Conservation (phyloP, 1,140 invertebrate species). For the Uloborus diversus region DNA sequence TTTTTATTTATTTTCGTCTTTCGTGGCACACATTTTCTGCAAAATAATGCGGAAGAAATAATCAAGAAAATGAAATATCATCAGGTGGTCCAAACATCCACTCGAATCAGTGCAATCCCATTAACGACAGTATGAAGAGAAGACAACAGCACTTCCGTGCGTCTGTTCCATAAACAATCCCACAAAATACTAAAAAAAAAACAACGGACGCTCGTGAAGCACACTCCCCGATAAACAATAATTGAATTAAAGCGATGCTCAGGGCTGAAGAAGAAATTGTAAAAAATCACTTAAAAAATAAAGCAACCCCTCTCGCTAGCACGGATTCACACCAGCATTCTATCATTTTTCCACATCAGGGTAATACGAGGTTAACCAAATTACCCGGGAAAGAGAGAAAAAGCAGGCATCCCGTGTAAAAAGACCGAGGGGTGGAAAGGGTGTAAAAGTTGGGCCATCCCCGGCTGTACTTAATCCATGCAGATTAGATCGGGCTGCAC, state of each 20-base stretch:
- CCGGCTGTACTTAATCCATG: conserved; percentile 26
- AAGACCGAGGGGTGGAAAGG: conserved; percentile 5
- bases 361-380: conserved; percentile 37
- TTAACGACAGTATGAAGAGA: too few relatives aligned
- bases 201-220: background rate
- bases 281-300: conserved; percentile 5
- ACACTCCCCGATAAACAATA: background rate
- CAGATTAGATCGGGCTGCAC: conserved; percentile 40
- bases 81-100: too few relatives aligned
- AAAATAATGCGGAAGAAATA: too few relatives aligned
- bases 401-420: conserved; percentile 15
- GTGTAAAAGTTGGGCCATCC: background rate
- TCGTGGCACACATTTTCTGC: too few relatives aligned
- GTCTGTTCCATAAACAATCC: background rate
- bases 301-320: background rate
- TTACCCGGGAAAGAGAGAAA: conserved; percentile 40
- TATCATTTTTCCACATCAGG: conserved; percentile 28
- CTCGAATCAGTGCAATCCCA: too few relatives aligned
- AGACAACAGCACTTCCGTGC: background rate
- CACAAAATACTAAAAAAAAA: conserved; percentile 9
- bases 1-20: too few relatives aligned
- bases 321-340: background rate
- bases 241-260: conserved; percentile 33
- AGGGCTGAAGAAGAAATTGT: background rate
- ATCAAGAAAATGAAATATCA: too few relatives aligned